These are phyloP conservation scores for Psittacula echo DNA, from an alignment of 2,797 vertebrate species.

Conservation along the genomic window DNA sequence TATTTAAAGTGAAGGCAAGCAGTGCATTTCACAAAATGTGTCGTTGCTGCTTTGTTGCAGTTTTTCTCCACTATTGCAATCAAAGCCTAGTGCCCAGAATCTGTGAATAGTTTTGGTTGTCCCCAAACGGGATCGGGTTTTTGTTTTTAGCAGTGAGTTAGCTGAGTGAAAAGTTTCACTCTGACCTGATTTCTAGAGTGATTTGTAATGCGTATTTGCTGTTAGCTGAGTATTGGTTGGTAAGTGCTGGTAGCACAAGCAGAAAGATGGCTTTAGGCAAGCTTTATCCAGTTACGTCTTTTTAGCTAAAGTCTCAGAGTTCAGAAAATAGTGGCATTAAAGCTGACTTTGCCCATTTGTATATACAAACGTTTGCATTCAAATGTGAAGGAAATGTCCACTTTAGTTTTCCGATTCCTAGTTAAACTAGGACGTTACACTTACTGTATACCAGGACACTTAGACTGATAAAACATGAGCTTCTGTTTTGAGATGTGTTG, in stretches of 20 bases:
- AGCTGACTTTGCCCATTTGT: background rate
- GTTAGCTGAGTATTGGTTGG: background rate
- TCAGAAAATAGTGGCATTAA: background rate
- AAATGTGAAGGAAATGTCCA: background rate
- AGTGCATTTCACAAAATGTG: background rate
- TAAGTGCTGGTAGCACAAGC: background rate
- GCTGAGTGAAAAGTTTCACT: background rate
- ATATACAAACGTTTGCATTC: background rate
- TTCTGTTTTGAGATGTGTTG: background rate
- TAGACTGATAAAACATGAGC: background rate
- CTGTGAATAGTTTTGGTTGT: background rate
- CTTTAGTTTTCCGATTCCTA: background rate
- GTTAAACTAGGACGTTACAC: background rate
- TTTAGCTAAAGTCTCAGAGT: background rate
- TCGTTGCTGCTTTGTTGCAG: background rate
- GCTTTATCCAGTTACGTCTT: background rate
- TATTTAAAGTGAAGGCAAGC: background rate
- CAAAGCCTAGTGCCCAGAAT: background rate
- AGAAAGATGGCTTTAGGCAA: background rate
- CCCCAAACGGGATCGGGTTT: background rate
- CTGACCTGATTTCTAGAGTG: background rate
- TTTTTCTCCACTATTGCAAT: background rate
- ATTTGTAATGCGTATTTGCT: background rate
- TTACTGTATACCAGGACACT: background rate
- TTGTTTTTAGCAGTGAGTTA: background rate